Percentiles rank a stretch among this genome's conserved stretches.
These are phyloP conservation scores for Reticulitermes speratus DNA, from an alignment of 1,140 invertebrate genomes.

Conservation along the genomic window DNA sequence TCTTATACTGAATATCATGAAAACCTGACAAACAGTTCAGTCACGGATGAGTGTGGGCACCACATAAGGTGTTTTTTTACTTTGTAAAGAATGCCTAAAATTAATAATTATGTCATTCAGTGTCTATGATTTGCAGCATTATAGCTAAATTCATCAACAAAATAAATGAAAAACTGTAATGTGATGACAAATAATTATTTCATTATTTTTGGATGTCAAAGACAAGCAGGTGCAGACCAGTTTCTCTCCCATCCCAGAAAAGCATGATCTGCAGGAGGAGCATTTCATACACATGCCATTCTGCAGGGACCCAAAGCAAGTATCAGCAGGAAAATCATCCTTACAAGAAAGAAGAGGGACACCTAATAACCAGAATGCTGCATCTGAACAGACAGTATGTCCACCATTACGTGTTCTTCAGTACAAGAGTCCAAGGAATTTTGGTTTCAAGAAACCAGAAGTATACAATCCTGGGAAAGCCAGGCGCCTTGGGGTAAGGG, in stretches of 20 bases:
- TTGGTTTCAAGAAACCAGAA: neutral
- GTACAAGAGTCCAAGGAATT: neutral
- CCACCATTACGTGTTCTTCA: neutral
- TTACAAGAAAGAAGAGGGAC: neutral
- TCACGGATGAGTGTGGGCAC: no score
- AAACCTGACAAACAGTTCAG: no score
- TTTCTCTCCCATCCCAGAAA: slow-evolving; percentile 8
- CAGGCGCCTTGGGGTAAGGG: neutral
- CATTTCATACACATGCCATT: slow-evolving; percentile 53
- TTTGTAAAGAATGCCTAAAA: no score
- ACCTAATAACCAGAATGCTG: neutral
- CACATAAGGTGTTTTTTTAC: no score
- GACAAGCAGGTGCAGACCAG: slow-evolving; percentile 35
- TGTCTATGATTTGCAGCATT: no score
- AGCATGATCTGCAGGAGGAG: slow-evolving; percentile 30
- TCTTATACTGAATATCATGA: no score
- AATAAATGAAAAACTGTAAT: no score
- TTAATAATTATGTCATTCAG: no score
- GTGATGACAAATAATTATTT: no score
- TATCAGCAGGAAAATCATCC: neutral
- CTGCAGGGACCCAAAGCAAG: slow-evolving; percentile 50
- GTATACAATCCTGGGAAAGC: neutral
- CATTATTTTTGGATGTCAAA: slow-evolving; percentile 22
- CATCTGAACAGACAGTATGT: neutral
- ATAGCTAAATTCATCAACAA: no score